Percentiles rank a stretch among this genome's conserved stretches.
These are phyloP conservation scores for Subanguina moxae DNA, from an alignment of 1,140 invertebrate genomes.

Conservation along the genomic window DNA sequence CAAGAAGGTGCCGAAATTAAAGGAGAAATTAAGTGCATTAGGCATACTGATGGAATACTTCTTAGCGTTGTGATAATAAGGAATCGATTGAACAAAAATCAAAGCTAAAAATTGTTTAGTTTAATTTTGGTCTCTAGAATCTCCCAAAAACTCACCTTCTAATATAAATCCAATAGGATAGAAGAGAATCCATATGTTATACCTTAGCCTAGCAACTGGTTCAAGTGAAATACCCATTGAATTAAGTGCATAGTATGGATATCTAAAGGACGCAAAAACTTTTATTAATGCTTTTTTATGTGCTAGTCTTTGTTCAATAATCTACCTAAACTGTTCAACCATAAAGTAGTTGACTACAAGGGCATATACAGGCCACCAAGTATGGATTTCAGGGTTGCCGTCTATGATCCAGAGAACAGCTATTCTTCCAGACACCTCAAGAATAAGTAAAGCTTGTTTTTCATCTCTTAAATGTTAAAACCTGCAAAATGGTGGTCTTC, in stretches of 20 bases:
- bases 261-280: constrained; percentile 1
- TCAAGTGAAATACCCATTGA: constrained; percentile 11
- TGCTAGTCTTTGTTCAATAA: not conserved
- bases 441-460: not conserved
- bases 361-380: constrained; percentile 2
- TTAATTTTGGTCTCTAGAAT: not conserved
- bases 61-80: constrained; percentile 14
- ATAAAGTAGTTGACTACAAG: constrained; percentile 19
- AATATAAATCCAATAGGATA: constrained; percentile 20
- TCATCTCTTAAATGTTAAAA: not conserved
- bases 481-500: constrained; percentile 5
- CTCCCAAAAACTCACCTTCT: constrained; percentile 19
- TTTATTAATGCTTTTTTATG: too few relatives aligned
- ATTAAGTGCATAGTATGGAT: constrained; percentile 22
- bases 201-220: constrained; percentile 18
- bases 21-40: constrained; percentile 22
- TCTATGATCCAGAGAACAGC: constrained; percentile 22
- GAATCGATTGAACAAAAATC: constrained; percentile 15
- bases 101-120: constrained; percentile 12
- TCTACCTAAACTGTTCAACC: constrained; percentile 17
- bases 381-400: constrained; percentile 13
- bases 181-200: constrained; percentile 23
- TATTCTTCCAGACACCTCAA: constrained; percentile 17
- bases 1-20: constrained; percentile 27
- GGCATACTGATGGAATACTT: constrained; percentile 8